Evolutionary conservation across 2,797 vertebrate species (phyloP), one percentile per base, ranked within the genome.

Genomic region (Carapus acus): DNA sequence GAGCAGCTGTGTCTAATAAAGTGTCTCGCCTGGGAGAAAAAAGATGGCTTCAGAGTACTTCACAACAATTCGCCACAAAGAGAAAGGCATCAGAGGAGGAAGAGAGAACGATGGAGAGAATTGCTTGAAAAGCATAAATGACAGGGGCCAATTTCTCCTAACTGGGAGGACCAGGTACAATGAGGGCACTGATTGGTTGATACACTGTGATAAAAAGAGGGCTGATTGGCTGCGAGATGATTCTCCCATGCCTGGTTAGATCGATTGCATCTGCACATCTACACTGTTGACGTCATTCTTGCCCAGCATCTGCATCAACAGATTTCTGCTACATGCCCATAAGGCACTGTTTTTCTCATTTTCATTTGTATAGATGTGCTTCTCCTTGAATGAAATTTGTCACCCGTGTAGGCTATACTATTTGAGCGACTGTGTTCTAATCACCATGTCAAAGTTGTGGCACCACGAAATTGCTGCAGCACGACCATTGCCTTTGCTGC

Each of bases 1-100:
- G 82, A 88, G 86, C 86, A 87, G 83, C 85, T 86, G 84, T 84
- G 82, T 77, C 82, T 81, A 80, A 85, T 82, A 79, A 81, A 81
- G 71, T 78, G 77, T 68, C 76, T 83, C 54, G 58, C 62, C 70
- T 76, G 62, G 55, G 49, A 62, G 51, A 67, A 45, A 22, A 39
- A 62, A 64, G 68, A 62, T 7, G 12, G 29, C 60, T 46, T 29
- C 31, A 23, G 73, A 75, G 74, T 58, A 77, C 79, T 81, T 76
- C 63, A 73, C 41, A 66, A 76, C 71, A 81, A 80, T 79, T 62
- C 56, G 29, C 27, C 13, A 39, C 43, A 37, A 55, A 65, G 62
- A 76, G 69, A 74, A 63, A 74, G 63, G 63, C 62, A 65, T 70
- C 47, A 57, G 67, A 71, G 65, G 65, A 79, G 54, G 65, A 76